phyloP scores from a whole-genome alignment of 2,797 vertebrate species.

The Lutjanus campechanus region DNA sequence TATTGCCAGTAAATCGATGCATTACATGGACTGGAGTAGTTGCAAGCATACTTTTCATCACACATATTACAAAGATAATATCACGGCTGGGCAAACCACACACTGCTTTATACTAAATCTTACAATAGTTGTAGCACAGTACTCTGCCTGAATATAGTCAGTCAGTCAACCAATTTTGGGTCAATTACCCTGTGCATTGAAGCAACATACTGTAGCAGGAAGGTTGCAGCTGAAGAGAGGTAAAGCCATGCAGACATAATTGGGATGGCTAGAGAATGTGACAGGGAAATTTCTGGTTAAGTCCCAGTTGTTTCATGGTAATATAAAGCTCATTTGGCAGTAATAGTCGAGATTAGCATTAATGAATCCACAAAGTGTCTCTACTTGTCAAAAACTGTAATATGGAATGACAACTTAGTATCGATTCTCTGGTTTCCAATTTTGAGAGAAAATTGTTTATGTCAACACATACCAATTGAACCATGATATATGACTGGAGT shows the following conservation, averaged over 20 bases:
- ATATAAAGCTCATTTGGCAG: slow-evolving; percentile 47
- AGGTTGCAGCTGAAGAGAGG: slow-evolving; percentile 39
- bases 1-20: neutral
- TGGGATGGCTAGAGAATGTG: slow-evolving; percentile 44
- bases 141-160: slow-evolving; percentile 19
- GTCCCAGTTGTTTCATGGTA: slow-evolving; percentile 38
- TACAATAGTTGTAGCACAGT: slow-evolving; percentile 7
- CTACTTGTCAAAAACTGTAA: slow-evolving; percentile 32
- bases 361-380: slow-evolving; percentile 42
- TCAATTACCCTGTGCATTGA: slow-evolving; percentile 57
- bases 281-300: slow-evolving; percentile 39
- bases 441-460: slow-evolving; percentile 34
- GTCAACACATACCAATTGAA: slow-evolving; percentile 20
- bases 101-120: slow-evolving; percentile 15
- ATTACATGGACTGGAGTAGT: neutral
- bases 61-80: neutral
- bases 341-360: slow-evolving; percentile 48
- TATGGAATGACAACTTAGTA: slow-evolving; percentile 38
- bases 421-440: slow-evolving; percentile 40
- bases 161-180: slow-evolving; percentile 37
- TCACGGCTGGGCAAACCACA: neutral
- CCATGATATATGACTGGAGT: neutral
- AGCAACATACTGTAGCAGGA: slow-evolving; percentile 46
- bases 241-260: slow-evolving; percentile 57
- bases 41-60: neutral